Conservation (phyloP, 2,888 invertebrate genomes). For the Aromia moschata region DNA sequence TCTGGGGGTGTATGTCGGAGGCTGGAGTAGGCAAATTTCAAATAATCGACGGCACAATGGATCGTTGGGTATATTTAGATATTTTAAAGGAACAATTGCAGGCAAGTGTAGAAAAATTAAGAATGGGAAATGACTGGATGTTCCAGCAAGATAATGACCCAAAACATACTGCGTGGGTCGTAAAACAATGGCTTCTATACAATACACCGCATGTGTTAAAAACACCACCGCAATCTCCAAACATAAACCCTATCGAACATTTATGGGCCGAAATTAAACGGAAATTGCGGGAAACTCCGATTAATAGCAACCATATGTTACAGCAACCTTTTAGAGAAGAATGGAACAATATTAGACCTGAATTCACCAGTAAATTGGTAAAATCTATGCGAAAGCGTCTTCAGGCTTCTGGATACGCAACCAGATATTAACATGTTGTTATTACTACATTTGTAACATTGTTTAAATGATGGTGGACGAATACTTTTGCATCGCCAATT, state of each 20-base stretch:
- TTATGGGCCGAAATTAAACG: background rate
- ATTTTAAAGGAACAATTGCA: background rate
- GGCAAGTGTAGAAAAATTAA: background rate
- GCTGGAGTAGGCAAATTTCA: background rate
- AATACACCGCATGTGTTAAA: background rate
- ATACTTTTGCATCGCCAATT: no score
- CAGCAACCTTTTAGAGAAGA: background rate
- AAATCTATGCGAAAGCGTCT: background rate
- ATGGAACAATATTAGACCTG: background rate
- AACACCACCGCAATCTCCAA: background rate
- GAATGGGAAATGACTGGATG: background rate
- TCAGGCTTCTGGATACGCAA: background rate
- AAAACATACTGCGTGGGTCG: background rate
- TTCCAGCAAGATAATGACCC: background rate
- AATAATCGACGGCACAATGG: no score
- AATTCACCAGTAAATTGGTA: background rate
- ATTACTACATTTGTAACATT: background rate
- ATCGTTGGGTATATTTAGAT: no score
- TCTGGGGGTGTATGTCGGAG: background rate
- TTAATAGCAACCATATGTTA: background rate
- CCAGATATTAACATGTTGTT: background rate
- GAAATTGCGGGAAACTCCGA: background rate
- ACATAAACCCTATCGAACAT: background rate
- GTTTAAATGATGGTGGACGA: background rate
- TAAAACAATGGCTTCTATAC: background rate